Percentiles rank a stretch among this genome's conserved stretches.
phyloP scores from a whole-genome alignment of 2,113 vertebrate genomes.

The Rhabdomys dilectus region DNA sequence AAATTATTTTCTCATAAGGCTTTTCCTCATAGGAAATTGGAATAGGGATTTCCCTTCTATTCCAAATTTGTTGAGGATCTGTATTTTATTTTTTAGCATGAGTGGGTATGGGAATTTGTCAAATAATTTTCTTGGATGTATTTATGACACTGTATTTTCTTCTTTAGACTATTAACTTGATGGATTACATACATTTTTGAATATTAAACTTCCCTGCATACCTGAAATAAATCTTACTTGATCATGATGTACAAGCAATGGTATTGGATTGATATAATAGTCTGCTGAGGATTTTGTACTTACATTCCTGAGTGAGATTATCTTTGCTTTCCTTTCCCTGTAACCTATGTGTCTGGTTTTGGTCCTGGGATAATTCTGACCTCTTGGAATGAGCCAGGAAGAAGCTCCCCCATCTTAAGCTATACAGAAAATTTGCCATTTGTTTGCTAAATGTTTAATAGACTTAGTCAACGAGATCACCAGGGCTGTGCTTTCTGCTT shows the following conservation, averaged over 20 bases:
- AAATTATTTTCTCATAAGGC: neutral
- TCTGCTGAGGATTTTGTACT: neutral
- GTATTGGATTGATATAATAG: neutral
- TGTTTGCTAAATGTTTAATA: neutral
- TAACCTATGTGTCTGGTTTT: neutral
- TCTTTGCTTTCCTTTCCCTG: neutral
- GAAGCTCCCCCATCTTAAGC: neutral
- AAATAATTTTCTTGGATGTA: neutral
- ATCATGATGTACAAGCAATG: neutral
- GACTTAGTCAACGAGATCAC: neutral
- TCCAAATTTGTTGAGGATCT: neutral
- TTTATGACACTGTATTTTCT: neutral
- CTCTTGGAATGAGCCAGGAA: neutral
- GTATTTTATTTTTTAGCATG: neutral
- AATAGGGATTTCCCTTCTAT: neutral
- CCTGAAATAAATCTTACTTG: neutral
- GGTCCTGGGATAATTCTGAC: neutral
- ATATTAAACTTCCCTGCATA: neutral
- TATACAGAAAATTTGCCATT: neutral
- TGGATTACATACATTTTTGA: neutral
- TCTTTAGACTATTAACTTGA: neutral
- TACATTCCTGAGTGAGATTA: neutral
- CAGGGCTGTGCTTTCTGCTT: neutral
- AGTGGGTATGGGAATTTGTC: neutral
- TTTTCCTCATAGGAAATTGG: neutral